These are phyloP conservation scores for Halictus ligatus DNA, from an alignment of 2,888 invertebrate species.

Conservation along the genomic window DNA sequence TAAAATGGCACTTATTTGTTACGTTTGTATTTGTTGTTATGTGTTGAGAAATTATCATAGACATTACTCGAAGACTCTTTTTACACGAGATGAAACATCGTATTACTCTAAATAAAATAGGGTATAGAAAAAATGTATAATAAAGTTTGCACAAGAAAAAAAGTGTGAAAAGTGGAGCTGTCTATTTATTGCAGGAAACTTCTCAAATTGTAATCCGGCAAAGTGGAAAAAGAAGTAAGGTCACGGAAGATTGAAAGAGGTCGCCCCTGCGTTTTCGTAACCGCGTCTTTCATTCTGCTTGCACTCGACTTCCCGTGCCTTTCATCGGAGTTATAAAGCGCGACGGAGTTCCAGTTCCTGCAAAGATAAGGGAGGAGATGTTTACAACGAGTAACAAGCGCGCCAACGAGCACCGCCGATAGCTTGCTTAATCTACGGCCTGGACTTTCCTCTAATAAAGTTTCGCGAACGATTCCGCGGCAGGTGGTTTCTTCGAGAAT, in stretches of 20 bases:
- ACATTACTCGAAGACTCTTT: neutral
- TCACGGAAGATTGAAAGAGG: neutral
- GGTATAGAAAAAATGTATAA: neutral
- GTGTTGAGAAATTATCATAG: neutral
- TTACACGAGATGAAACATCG: neutral
- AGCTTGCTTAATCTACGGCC: slow-evolving; percentile 40
- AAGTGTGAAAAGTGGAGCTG: neutral
- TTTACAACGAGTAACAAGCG: slow-evolving; percentile 75
- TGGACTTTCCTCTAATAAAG: slow-evolving; percentile 11
- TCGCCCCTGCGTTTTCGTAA: slow-evolving; percentile 10
- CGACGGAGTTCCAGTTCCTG: slow-evolving; percentile 70
- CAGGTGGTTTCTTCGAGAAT: neutral
- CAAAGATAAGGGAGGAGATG: slow-evolving; percentile 73
- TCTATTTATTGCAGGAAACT: neutral
- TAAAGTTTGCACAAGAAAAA: neutral
- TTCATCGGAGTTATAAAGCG: slow-evolving; percentile 56
- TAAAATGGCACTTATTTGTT: neutral
- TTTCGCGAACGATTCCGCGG: neutral
- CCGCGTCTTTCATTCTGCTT: slow-evolving; percentile 30
- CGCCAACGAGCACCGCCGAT: slow-evolving; percentile 59
- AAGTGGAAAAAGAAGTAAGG: neutral
- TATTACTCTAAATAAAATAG: neutral
- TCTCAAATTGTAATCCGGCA: neutral
- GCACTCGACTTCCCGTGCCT: slow-evolving; percentile 39
- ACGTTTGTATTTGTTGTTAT: too few species aligned